Conservation (phyloP, 1,140 invertebrate genomes). For the Heliconius congener region DNA sequence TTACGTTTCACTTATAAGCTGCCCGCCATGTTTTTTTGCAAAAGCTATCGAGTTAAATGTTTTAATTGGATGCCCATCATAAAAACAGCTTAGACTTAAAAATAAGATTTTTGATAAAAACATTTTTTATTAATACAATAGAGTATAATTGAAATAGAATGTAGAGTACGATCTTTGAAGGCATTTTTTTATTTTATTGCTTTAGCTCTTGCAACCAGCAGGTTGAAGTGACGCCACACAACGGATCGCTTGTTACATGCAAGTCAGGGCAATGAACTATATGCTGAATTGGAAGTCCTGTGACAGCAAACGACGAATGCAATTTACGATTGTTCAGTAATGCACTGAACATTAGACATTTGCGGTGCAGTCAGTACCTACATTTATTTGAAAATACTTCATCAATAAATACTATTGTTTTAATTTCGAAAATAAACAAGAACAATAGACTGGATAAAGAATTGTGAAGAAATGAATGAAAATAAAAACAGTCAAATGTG, state of each 20-base stretch:
- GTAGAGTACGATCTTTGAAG: background rate
- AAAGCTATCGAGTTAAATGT: too few relatives aligned
- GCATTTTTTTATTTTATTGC: background rate
- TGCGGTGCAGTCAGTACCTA: too few relatives aligned
- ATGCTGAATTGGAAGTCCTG: conserved; percentile 43
- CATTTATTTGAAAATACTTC: too few relatives aligned
- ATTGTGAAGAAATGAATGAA: too few relatives aligned
- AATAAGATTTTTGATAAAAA: background rate
- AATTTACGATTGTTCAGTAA: conserved; percentile 35
- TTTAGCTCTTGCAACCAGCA: conserved; percentile 35
- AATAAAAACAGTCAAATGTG: too few relatives aligned
- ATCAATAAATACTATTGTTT: too few relatives aligned
- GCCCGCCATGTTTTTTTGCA: too few relatives aligned
- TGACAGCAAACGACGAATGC: conserved; percentile 37
- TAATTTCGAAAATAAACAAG: too few relatives aligned
- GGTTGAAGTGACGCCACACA: conserved; percentile 38
- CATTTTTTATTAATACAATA: background rate
- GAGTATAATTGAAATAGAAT: background rate
- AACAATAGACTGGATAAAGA: too few relatives aligned
- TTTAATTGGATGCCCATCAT: too few relatives aligned
- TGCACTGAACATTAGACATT: conserved; percentile 41
- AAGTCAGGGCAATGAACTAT: conserved; percentile 38
- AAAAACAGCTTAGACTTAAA: too few relatives aligned
- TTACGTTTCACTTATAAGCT: too few relatives aligned
- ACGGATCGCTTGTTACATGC: conserved; percentile 41